Percentiles rank a stretch among this genome's conserved stretches.
phyloP scores from a whole-genome alignment of 1,140 invertebrate genomes.

The Heliconius congener region DNA sequence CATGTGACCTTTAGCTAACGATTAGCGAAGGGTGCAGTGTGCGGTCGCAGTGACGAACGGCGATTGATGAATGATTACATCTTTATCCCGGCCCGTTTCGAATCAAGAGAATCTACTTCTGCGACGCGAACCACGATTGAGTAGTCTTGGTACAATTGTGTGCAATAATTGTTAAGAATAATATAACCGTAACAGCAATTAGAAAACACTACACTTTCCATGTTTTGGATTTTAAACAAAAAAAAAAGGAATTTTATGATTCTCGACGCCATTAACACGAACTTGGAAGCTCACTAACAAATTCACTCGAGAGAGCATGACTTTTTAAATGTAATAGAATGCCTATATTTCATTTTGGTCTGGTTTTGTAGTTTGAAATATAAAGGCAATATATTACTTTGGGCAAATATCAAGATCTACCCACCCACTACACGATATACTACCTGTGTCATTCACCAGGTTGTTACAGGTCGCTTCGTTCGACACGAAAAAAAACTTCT shows the following conservation, averaged over 20 bases:
- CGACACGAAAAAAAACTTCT: slow-evolving; percentile 63
- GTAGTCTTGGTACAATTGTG: background rate
- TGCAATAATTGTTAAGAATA: background rate
- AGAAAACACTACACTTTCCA: background rate
- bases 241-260: no score
- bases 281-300: no score
- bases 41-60: slow-evolving; percentile 54
- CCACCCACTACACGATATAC: slow-evolving; percentile 46
- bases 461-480: slow-evolving; percentile 73
- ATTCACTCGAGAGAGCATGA: background rate
- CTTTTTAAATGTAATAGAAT: background rate
- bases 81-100: slow-evolving; percentile 55
- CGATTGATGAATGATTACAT: slow-evolving; percentile 70
- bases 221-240: no score
- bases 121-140: slow-evolving; percentile 26
- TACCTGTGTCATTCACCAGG: slow-evolving; percentile 77
- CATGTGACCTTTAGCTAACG: slow-evolving; percentile 33
- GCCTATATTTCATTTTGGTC: no score
- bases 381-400: background rate
- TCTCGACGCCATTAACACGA: no score
- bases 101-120: slow-evolving; percentile 42
- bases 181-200: background rate
- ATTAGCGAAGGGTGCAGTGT: slow-evolving; percentile 55
- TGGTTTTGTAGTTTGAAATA: background rate
- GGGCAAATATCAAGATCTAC: slow-evolving; percentile 55